phyloP scores from a whole-genome alignment of 2,888 invertebrate genomes.

The Brachypalpus laphriformis region DNA sequence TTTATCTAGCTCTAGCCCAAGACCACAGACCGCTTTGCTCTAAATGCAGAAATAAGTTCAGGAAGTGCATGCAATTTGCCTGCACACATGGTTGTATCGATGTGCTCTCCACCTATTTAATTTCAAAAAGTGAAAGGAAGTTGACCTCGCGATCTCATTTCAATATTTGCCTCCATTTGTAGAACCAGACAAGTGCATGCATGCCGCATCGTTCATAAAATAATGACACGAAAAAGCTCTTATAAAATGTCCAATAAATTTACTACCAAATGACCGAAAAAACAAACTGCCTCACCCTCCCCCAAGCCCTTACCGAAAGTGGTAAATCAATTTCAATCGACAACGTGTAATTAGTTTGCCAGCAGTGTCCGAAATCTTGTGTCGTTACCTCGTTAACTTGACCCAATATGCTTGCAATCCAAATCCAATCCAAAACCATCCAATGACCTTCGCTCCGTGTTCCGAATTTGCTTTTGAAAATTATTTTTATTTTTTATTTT shows the following conservation, averaged over 20 bases:
- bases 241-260: not conserved
- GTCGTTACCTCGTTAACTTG: constrained; percentile 32
- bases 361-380: constrained; percentile 5
- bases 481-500: not conserved
- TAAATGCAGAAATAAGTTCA: constrained; percentile 55
- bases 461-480: constrained; percentile 38
- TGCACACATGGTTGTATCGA: constrained; percentile 5
- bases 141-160: constrained; percentile 60
- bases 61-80: constrained; percentile 51
- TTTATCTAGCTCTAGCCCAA: constrained; percentile 48
- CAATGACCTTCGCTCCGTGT: constrained; percentile 31
- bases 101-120: constrained; percentile 16
- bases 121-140: constrained; percentile 67
- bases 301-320: not conserved
- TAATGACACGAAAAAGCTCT: not conserved
- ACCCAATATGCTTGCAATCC: constrained; percentile 39
- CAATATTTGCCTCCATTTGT: constrained; percentile 22
- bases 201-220: not conserved
- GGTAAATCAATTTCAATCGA: not conserved
- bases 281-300: not conserved
- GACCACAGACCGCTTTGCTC: constrained; percentile 13
- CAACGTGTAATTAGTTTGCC: constrained; percentile 9
- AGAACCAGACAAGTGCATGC: not conserved
- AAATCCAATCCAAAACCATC: constrained; percentile 33
- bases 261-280: not conserved